Conservation (phyloP, 2,888 invertebrate species). For the Invenusta paracnida region DNA sequence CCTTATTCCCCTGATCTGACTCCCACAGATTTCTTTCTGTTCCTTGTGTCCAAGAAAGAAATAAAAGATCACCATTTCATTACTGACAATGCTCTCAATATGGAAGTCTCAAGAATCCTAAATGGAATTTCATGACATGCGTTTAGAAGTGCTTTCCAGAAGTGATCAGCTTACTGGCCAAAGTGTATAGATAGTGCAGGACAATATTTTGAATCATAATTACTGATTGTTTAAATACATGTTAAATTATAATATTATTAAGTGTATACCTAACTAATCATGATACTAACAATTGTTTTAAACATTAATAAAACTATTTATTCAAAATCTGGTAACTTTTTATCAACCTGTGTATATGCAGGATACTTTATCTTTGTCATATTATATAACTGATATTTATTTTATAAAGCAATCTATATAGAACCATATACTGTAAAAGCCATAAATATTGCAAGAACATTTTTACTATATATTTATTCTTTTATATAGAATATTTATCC, state of each 20-base stretch:
- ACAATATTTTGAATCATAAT: neutral
- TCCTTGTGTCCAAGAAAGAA: neutral
- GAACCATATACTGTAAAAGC: no score
- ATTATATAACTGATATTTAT: no score
- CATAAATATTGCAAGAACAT: no score
- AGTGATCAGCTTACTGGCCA: no score
- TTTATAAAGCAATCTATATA: no score
- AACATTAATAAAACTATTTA: neutral
- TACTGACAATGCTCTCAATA: neutral
- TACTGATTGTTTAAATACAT: neutral
- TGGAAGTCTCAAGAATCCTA: neutral
- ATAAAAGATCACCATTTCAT: neutral
- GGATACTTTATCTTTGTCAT: no score
- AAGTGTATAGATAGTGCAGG: conserved; percentile 10
- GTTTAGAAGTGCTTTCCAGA: no score
- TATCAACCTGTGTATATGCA: no score
- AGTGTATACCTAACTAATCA: neutral
- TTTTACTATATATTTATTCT: no score
- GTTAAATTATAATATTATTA: neutral
- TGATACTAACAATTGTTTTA: neutral
- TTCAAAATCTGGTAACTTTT: neutral
- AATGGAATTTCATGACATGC: conserved; percentile 1
- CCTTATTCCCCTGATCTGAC: neutral
- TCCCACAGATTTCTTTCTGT: neutral
- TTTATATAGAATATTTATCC: no score